phyloP scores from a whole-genome alignment of 2,888 invertebrate species.

The Himalopsyche japonica region DNA sequence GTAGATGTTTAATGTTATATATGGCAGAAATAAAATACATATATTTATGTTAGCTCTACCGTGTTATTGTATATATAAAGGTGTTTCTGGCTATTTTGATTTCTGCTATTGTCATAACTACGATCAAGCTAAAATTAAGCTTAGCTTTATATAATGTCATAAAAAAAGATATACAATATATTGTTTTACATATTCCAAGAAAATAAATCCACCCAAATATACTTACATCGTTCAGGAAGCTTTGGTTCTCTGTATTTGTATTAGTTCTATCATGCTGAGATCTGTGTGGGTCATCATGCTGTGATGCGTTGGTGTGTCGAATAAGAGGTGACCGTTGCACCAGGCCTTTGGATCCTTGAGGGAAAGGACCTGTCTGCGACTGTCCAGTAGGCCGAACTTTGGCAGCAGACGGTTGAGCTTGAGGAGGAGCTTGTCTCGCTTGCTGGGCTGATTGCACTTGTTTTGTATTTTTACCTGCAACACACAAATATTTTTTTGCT shows the following conservation, averaged over 20 bases:
- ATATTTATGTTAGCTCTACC: no score
- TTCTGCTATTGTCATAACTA: no score
- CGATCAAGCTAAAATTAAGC: no score
- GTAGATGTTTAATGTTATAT: no score
- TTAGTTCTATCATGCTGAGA: slow-evolving; percentile 72
- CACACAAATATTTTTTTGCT: background rate
- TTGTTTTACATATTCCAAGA: no score
- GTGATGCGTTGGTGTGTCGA: slow-evolving; percentile 73
- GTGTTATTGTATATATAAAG: no score
- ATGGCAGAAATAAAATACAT: no score
- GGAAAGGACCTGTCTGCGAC: slow-evolving; percentile 71
- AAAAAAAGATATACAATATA: no score
- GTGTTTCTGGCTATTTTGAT: no score
- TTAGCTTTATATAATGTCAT: no score
- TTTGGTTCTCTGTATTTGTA: slow-evolving; percentile 88
- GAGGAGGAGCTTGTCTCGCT: slow-evolving; percentile 46
- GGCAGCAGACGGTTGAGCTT: slow-evolving; percentile 48
- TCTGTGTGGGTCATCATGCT: slow-evolving; percentile 69
- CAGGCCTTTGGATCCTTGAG: slow-evolving; percentile 77
- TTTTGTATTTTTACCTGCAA: slow-evolving; percentile 29
- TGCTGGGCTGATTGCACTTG: slow-evolving; percentile 44
- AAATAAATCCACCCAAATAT: no score
- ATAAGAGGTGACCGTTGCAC: slow-evolving; percentile 90
- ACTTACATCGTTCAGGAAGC: slow-evolving; percentile 86
- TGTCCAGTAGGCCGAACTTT: slow-evolving; percentile 55